phyloP scores from a whole-genome alignment of 1,140 invertebrate genomes.

The Schmidtea mediterranea region DNA sequence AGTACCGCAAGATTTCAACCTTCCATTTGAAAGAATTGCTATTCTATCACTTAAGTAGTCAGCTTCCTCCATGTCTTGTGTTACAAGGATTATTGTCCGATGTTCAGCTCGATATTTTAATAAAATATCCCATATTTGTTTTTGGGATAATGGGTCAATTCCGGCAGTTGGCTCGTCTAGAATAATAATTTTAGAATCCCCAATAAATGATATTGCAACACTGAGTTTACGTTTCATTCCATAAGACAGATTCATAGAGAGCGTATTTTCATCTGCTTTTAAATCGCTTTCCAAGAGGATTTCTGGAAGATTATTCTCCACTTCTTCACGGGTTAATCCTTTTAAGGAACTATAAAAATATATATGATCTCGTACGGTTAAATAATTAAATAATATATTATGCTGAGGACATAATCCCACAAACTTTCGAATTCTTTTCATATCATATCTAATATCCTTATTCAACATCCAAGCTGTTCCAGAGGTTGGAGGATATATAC shows the following conservation, averaged over 20 bases:
- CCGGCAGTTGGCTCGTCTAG: conserved; percentile 29
- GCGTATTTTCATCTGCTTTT: conserved; percentile 34
- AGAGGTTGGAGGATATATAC: conserved; percentile 34
- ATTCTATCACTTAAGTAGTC: conserved; percentile 41
- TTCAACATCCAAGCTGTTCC: conserved; percentile 43
- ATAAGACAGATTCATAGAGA: conserved; percentile 36
- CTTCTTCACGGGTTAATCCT: conserved; percentile 33
- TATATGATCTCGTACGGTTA: conserved; percentile 64
- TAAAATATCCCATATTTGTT: conserved; percentile 51
- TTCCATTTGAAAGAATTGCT: conserved; percentile 38
- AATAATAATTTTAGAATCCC: conserved; percentile 25
- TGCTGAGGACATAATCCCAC: conserved; percentile 75
- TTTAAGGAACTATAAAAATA: conserved; percentile 50
- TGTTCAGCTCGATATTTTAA: conserved; percentile 22
- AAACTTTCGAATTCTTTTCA: conserved; percentile 35
- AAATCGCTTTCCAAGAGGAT: conserved; percentile 32
- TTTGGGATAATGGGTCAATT: conserved; percentile 66
- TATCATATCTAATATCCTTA: conserved; percentile 33
- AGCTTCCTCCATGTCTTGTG: conserved; percentile 39
- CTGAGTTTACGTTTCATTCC: conserved; percentile 31
- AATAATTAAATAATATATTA: conserved; percentile 62
- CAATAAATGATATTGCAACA: conserved; percentile 30
- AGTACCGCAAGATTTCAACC: conserved; percentile 35
- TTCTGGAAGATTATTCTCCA: conserved; percentile 26
- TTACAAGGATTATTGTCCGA: conserved; percentile 40